These are phyloP conservation scores for Campoletis sonorensis DNA, from an alignment of 1,140 invertebrate genomes.

Conservation along the genomic window DNA sequence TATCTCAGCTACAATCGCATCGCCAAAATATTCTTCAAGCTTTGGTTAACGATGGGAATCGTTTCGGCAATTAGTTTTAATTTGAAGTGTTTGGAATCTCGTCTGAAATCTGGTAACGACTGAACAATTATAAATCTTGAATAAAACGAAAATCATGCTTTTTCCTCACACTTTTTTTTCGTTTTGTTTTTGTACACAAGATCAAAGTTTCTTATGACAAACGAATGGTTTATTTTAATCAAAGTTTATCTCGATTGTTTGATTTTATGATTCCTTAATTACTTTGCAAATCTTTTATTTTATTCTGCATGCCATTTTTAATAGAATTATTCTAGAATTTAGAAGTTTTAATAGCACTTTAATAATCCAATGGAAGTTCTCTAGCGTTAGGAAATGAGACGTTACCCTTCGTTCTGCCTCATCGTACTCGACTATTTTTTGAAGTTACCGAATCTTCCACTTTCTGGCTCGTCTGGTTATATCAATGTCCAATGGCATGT, in stretches of 20 bases:
- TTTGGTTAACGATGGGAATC: slow-evolving; percentile 19
- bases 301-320: not conserved
- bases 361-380: not conserved
- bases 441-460: slow-evolving; percentile 41
- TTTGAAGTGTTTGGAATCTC: slow-evolving; percentile 27
- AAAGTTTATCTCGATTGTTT: not conserved
- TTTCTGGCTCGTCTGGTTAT: slow-evolving; percentile 45
- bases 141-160: not conserved
- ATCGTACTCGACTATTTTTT: slow-evolving; percentile 50
- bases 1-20: slow-evolving; percentile 49
- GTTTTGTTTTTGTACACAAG: not conserved
- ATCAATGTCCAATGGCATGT: slow-evolving; percentile 37
- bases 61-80: slow-evolving; percentile 23
- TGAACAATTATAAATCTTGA: not conserved
- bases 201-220: not conserved
- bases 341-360: not conserved
- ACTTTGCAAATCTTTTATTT: not conserved
- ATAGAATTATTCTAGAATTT: not conserved
- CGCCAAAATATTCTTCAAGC: slow-evolving; percentile 29
- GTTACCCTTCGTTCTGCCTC: slow-evolving; percentile 47
- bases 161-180: too few species aligned
- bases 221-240: not conserved
- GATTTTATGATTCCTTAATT: not conserved
- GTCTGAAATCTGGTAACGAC: slow-evolving; percentile 28
- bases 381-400: slow-evolving; percentile 33